These are phyloP conservation scores for Hipparchia semele DNA, from an alignment of 2,888 invertebrate species.

Conservation along the genomic window DNA sequence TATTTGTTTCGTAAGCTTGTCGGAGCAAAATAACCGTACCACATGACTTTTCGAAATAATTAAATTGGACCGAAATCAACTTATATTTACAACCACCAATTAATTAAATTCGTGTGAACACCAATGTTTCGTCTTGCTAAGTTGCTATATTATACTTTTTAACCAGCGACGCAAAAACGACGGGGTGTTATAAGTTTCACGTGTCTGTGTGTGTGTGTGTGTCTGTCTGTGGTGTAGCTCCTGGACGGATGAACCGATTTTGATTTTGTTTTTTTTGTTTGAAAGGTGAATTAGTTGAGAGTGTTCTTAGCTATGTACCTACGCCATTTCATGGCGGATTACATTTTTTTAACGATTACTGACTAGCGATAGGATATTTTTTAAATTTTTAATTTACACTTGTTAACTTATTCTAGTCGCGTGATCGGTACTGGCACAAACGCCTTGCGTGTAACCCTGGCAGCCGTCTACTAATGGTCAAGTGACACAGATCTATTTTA, in stretches of 20 bases:
- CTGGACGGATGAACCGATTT: too few species aligned
- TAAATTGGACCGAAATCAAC: neutral
- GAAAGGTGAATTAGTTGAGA: too few species aligned
- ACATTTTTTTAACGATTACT: too few species aligned
- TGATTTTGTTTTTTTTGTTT: too few species aligned
- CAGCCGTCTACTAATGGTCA: constrained; percentile 57
- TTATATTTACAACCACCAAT: too few species aligned
- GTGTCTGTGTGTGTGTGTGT: too few species aligned
- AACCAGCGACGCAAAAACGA: neutral
- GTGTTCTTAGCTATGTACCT: too few species aligned
- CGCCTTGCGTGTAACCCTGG: constrained; percentile 56
- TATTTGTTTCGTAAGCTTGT: constrained; percentile 44
- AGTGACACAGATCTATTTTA: constrained; percentile 58
- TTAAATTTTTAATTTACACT: too few species aligned
- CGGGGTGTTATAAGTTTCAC: too few species aligned
- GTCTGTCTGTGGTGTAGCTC: too few species aligned
- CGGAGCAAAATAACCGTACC: constrained; percentile 34
- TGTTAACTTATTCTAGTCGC: constrained; percentile 37
- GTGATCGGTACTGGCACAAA: constrained; percentile 49
- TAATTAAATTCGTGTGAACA: neutral
- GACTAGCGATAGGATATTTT: too few species aligned
- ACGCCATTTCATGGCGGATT: too few species aligned
- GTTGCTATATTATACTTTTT: constrained; percentile 7
- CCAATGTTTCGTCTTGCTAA: neutral
- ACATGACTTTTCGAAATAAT: constrained; percentile 20